A percentile compares a stretch with the other conserved stretches of the same genome.
These are phyloP conservation scores for Anadara kagoshimensis DNA, from an alignment of 1,140 invertebrate species.

Conservation along the genomic window DNA sequence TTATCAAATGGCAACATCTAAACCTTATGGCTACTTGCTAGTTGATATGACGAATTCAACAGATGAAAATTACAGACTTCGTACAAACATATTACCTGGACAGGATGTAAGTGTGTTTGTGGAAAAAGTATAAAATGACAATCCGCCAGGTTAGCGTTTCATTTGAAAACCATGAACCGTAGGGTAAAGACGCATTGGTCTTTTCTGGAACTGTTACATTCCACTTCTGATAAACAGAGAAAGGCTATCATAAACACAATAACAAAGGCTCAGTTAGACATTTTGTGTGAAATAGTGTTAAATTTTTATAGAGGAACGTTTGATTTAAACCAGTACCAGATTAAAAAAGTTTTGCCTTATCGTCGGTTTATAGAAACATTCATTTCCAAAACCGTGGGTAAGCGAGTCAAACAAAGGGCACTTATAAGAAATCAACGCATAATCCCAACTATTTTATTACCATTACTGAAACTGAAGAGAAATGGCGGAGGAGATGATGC, in stretches of 20 bases:
- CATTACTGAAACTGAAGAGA: background rate
- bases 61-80: slow-evolving; percentile 14
- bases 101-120: slow-evolving; percentile 9
- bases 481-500: slow-evolving; percentile 16
- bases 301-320: slow-evolving; percentile 17
- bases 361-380: background rate
- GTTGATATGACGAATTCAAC: slow-evolving; percentile 18
- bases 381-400: background rate
- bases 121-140: background rate
- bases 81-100: slow-evolving; percentile 24
- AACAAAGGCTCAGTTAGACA: slow-evolving; percentile 3
- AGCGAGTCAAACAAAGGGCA: background rate
- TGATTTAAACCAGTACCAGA: background rate
- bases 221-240: background rate
- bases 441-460: slow-evolving; percentile 7
- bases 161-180: slow-evolving; percentile 10
- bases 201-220: slow-evolving; percentile 6
- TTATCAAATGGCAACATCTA: slow-evolving; percentile 17
- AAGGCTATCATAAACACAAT: slow-evolving; percentile 8
- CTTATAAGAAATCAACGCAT: background rate
- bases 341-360: slow-evolving; percentile 8
- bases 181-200: slow-evolving; percentile 11
- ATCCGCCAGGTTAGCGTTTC: background rate
- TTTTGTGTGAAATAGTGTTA: slow-evolving; percentile 15
- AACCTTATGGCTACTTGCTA: slow-evolving; percentile 19